Base-by-base conservation (phyloP, 2,888 invertebrate genomes). In the Maniola hyperantus region DNA sequence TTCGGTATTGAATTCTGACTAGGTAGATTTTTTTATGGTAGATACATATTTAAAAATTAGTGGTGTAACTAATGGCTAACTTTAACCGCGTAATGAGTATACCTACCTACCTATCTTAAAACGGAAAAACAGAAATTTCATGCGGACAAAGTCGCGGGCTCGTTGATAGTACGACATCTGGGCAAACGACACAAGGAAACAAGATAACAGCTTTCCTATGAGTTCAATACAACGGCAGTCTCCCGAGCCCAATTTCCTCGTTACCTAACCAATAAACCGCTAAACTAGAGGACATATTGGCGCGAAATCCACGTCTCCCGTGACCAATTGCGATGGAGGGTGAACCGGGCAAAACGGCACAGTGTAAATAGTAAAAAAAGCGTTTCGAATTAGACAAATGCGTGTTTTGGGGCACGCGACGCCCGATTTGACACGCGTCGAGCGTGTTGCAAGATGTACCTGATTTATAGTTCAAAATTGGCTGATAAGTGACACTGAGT, bases 351-450 rank as follows among this genome's bases (percentile, higher is more conserved):
- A 75, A 81, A 82, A 77, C 75, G 77, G 79, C 71, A 73, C 77
- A 79, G 82, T 83, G 87, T 84, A 88, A 90, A 91, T 83, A 88
- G 76, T 79, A 82, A 88, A 87, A 63, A 89, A 88, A 89, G 88
- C 89, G 88, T 76, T 77, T 82, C 91, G 83, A 91, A 91, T 89
- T 81, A 89, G 88, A 91, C 86, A 88, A 91, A 92, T 89, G 88
- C 83, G 78, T 91, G 89, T 89, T 91, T 88, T 85, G 85, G 86
- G 86, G 84, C 90, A 90, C 91, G 89, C 88, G 90, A 84, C 89
- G 76, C 67, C 69, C 74, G 76, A 85, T 89, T 83, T 66, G 84
- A 72, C 79, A 80, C 82, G 85, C 80, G 73, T 71, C 75, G 79
- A 72, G 75, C 77, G 74, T 68, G 79, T 76, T 73, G 64, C 69